Evolutionary conservation across 1,140 invertebrate genomes (phyloP), one percentile per base, ranked within the genome.

Genomic region (Hypsibius dujardini): DNA sequence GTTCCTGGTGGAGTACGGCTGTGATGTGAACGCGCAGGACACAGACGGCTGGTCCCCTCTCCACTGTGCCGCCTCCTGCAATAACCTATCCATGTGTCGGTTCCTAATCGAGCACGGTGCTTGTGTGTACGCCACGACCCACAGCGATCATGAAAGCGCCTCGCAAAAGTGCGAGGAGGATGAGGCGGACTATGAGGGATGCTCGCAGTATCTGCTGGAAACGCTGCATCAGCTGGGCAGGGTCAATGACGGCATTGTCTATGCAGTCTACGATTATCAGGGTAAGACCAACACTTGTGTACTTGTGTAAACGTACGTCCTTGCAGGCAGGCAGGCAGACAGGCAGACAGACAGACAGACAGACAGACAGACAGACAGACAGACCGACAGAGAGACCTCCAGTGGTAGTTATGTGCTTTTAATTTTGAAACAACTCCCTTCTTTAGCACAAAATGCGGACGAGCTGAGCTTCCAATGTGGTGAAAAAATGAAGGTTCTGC

Each of bases 121-220:
- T 70, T 98, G 94, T 79, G 90, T 98, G 76, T 97, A 97, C 82
- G 94, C 95, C 46, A 95, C 92, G 56, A 98, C 96, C 40, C 83
- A 97, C 47, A 94, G 90, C 69, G 95, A 98, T 81, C 90, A 95
- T 75, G 95, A 98, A 82, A 98, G 95, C 3, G 92, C 95, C 1
- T 92, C 94, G 1, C 91, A 98, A 79, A 98, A 98, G 80, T 98
- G 95, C 80, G 94, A 98, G 82, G 92, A 96, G 79, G 92, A 95
- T 76, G 93, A 97, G 79, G 93, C 96, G 80, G 94, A 93, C 3
- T 98, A 94, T 78, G 93, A 96, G 76, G 90, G 90, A 47, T 98
- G 95, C 79, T 95, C 91, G 0, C 90, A 97, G 81, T 98, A 97
- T 83, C 85, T 99, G 74, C 2, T 75, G 95, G 92, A 90, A 82